Percentiles rank a stretch among this genome's conserved stretches.
Conservation (phyloP, 2,797 vertebrate genomes). For the Arctocebus calabarensis region DNA sequence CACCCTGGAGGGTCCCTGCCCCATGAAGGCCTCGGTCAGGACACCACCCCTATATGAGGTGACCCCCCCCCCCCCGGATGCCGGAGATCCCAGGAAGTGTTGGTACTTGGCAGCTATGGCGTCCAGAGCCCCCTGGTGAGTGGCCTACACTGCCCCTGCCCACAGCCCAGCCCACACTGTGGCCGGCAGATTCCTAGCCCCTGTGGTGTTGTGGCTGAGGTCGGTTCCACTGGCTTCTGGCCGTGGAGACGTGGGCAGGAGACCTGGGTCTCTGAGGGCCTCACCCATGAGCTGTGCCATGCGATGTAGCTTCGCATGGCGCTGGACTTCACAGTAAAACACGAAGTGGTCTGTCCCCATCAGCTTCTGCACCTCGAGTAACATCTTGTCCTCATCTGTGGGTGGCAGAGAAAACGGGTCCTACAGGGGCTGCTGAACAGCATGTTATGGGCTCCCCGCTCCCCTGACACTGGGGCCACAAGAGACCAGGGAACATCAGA, state of each 20-base stretch:
- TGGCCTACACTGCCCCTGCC: background rate
- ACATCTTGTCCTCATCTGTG: accelerated
- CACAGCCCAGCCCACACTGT: too few relatives aligned
- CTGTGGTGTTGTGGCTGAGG: accelerated
- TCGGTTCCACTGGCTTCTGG: background rate
- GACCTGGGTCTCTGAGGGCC: accelerated
- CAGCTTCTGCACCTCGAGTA: accelerated
- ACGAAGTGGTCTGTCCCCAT: background rate
- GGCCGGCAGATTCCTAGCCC: background rate
- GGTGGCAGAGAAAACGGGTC: background rate
- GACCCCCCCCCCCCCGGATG: accelerated
- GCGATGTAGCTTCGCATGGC: accelerated
- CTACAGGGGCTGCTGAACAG: accelerated
- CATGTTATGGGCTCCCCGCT: background rate
- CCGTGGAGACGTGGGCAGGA: background rate
- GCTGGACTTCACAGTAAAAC: background rate
- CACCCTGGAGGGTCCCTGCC: background rate
- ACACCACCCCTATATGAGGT: accelerated
- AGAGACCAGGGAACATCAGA: background rate
- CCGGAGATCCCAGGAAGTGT: background rate
- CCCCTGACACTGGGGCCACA: too few relatives aligned
- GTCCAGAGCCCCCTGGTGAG: background rate
- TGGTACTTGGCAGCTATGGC: accelerated
- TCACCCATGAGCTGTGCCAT: conserved; percentile 12
- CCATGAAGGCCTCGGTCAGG: background rate